Evolutionary conservation across 2,113 vertebrate genomes (phyloP), one percentile per base, ranked within the genome.

Genomic region (Hyla sarda): DNA sequence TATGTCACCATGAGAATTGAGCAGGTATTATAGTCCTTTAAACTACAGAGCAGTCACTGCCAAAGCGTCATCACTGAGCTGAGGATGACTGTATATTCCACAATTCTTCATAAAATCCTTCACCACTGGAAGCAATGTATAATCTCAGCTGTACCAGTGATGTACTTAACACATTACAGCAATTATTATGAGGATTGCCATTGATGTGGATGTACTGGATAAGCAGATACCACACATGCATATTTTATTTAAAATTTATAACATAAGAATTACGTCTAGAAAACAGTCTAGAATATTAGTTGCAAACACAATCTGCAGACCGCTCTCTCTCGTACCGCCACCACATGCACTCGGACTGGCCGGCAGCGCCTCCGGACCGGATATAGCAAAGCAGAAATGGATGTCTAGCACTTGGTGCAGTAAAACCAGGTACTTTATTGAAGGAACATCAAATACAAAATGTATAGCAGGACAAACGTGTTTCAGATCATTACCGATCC

Each of bases 101-200:
- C 56, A 65, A 21, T 47, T 25, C 41, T 25, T 80, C 37, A 34
- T 62, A n/a, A 62, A 62, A 58, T 45, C 78, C 34, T 28, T 16
- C 34, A 47, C 7, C 60, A 56, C 78, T 25, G 37, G 56, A 81
- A 81, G 78, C 58, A 19, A 81, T 81, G 37, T 28, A 48, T 62
- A 65, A 81, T 45, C 78, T 47, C 56, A 28, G n/a, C 56, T 19
- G 78, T 47, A 21, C 78, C 10, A 28, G 8, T 47, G 78, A 37
- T 5, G 37, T 10, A 19, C 16, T 45, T 65, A 81, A 28, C 56
- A 47, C n/a, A 47, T 81, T 65, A 62, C n/a, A 32, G 77, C 7
- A 37, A 25, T 34, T n/a, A 79, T 62, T 62, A 65, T 41, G 58
- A 37, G 78, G 78, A 81, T 47, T 81, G 78, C 58, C 34, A 28